Conservation (phyloP, 1,140 invertebrate genomes). For the Acarapis woodi region DNA sequence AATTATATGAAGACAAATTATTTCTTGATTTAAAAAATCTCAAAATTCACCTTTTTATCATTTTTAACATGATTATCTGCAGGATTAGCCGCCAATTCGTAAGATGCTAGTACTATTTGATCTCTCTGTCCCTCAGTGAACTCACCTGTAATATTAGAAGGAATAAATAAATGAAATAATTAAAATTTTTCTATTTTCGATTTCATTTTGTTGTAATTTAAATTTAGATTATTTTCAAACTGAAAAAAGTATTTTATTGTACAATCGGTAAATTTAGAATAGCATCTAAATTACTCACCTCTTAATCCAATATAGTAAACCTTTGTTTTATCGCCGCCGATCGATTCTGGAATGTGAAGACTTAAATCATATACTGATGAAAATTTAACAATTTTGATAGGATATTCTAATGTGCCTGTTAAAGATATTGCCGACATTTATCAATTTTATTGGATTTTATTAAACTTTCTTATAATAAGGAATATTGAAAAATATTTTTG, state of each 20-base stretch:
- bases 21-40: too few species aligned
- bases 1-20: too few species aligned
- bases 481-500: slow-evolving; percentile 34
- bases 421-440: background rate
- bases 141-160: too few species aligned
- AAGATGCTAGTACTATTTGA: slow-evolving; percentile 62
- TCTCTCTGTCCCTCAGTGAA: slow-evolving; percentile 38
- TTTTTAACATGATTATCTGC: too few species aligned
- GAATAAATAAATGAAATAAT: too few species aligned
- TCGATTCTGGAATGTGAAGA: slow-evolving; percentile 61
- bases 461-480: background rate
- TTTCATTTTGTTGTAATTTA: background rate
- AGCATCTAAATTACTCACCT: slow-evolving; percentile 72
- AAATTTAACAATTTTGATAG: slow-evolving; percentile 56
- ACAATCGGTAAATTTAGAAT: too few species aligned
- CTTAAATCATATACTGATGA: slow-evolving; percentile 56
- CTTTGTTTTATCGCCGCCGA: slow-evolving; percentile 46
- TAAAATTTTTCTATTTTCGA: background rate
- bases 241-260: slow-evolving; percentile 15
- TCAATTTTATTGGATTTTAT: slow-evolving; percentile 1
- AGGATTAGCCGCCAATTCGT: slow-evolving; percentile 52
- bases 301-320: slow-evolving; percentile 83
- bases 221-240: background rate
- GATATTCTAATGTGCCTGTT: slow-evolving; percentile 1
- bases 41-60: too few species aligned